These are phyloP conservation scores for Aphis gossypii DNA, from an alignment of 1,140 invertebrate genomes.

Conservation along the genomic window DNA sequence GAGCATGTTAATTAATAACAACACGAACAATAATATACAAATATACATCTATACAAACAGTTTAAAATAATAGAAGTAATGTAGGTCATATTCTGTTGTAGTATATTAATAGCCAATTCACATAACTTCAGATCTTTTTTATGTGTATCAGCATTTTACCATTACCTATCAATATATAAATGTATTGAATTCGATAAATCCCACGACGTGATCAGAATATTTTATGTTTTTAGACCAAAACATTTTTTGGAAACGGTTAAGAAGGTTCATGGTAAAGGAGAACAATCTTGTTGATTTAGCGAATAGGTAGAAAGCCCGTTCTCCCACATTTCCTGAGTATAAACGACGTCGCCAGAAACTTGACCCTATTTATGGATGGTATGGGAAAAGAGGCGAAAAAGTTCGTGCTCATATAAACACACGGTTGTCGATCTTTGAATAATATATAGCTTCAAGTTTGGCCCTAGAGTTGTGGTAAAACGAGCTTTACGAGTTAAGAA, in stretches of 20 bases:
- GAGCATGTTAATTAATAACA: background rate
- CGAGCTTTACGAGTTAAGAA: background rate
- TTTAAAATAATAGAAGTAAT: background rate
- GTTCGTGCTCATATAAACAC: background rate
- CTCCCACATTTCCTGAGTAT: background rate
- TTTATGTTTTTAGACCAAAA: background rate
- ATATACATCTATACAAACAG: background rate
- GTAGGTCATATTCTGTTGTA: background rate
- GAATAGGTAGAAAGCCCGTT: background rate
- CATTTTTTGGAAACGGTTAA: background rate
- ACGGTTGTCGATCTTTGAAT: slow-evolving; percentile 38
- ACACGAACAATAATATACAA: background rate
- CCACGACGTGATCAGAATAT: background rate
- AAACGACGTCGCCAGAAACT: slow-evolving; percentile 21
- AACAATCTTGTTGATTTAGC: slow-evolving; percentile 28
- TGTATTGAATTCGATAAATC: slow-evolving; percentile 29
- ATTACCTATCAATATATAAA: background rate
- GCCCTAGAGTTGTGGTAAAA: background rate
- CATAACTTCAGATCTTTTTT: slow-evolving; percentile 4
- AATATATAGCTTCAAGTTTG: slow-evolving; percentile 24
- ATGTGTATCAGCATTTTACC: slow-evolving; percentile 6
- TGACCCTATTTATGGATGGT: slow-evolving; percentile 16
- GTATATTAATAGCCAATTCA: background rate
- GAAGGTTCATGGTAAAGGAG: background rate
- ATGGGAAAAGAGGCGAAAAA: background rate